Base-by-base conservation (phyloP, 2,797 vertebrate genomes). In the Coregonus sp. region DNA sequence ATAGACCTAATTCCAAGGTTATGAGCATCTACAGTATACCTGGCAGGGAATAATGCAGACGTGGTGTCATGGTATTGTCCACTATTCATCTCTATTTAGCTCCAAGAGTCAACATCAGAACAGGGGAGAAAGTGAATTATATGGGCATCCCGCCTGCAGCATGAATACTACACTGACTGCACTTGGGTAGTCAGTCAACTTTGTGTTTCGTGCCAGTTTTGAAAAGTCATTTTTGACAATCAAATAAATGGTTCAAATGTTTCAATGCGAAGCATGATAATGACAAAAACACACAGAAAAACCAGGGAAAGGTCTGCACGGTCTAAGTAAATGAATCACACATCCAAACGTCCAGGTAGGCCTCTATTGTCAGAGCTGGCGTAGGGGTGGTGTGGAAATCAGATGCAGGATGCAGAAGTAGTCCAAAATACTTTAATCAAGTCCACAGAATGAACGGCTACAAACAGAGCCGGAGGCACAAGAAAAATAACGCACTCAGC, bases 1-100 rank as follows among this genome's bases (percentile, higher is more conserved):
- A 78, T 59, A 75, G 68, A 80, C 63, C 74, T 74, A 79, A 91
- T 88, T 50, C 80, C 59, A 81, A 14, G 29, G 59, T 76, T 80
- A 71, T 69, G 69, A 2, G 15, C 54, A 71, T 65, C 52, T 73
- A 25, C 25, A 25, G 25, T 25, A 52, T 73, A 65, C 74, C 76
- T 56, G 51, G 31, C 47, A 75, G 75, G 37, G 47, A 83, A 86
- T 69, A 79, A 65, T 73, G 59, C 50, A 81, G 47, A 51, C 25
- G 18, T 11, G 51, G 71, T 61, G 61, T 85, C 65, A 85, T 54
- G 56, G 0, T 1, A 0, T 31, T 85, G 82, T 86, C 81, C 73
- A 78, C 78, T 52, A 81, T 75, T 73, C 6, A 73, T 82, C 72
- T 73, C 47, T 63, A 20, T 75, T 65, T 5, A 63, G 50, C 47